Conservation (phyloP, 2,888 invertebrate genomes). For the Drosophila peninsularis region DNA sequence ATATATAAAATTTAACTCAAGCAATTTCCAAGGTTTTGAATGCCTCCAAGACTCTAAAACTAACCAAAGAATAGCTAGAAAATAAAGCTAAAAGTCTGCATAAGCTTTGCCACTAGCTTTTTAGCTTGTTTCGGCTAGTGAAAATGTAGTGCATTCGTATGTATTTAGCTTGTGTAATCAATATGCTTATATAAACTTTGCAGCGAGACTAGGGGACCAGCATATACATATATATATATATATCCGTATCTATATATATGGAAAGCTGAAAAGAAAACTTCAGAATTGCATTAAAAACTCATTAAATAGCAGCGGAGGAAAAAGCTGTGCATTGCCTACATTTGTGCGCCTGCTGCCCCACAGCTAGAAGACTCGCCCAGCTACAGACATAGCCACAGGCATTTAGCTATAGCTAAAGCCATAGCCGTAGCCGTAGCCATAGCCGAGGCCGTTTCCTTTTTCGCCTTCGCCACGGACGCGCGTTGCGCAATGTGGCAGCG, state of each 20-base stretch:
- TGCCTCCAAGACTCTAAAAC: neutral
- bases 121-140: constrained; percentile 11
- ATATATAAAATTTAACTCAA: constrained; percentile 1
- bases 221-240: no score
- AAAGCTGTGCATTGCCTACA: constrained; percentile 66
- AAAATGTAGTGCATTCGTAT: constrained; percentile 9
- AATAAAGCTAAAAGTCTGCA: neutral
- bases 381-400: constrained; percentile 32
- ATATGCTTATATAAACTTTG: constrained; percentile 53
- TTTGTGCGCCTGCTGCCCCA: constrained; percentile 61
- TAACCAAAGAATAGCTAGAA: neutral
- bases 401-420: constrained; percentile 11
- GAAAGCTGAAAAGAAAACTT: neutral
- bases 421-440: constrained; percentile 23
- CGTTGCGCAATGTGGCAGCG: constrained; percentile 75
- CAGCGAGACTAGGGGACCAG: neutral
- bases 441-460: constrained; percentile 48
- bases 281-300: constrained; percentile 9
- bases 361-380: constrained; percentile 33
- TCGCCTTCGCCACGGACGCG: constrained; percentile 44
- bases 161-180: constrained; percentile 49
- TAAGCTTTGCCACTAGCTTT: neutral
- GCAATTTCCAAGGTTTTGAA: constrained; percentile 2
- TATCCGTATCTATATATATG: no score
- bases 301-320: constrained; percentile 4